Percentiles rank a stretch among this genome's conserved stretches.
These are phyloP conservation scores for Eonycteris spelaea DNA, from an alignment of 2,113 vertebrate genomes.

Conservation along the genomic window DNA sequence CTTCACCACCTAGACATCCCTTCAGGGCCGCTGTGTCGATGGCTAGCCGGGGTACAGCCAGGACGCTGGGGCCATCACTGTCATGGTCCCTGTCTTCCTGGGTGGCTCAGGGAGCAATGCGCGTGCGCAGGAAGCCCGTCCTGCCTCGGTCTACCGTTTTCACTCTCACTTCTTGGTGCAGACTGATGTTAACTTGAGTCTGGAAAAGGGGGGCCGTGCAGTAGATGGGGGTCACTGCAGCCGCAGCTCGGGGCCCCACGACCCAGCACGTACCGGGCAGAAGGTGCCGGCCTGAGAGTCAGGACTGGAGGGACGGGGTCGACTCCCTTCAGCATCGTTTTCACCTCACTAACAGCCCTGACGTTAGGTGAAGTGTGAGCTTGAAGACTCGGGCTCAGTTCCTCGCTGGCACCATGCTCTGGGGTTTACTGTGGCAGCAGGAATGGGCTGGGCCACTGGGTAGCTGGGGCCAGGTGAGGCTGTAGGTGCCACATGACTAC, in stretches of 20 bases:
- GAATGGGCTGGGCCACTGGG: not conserved
- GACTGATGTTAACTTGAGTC: not conserved
- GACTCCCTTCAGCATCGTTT: not conserved
- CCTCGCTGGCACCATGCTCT: not conserved
- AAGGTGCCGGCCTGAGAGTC: fast-evolving
- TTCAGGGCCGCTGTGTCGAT: not conserved
- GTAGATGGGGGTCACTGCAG: not conserved
- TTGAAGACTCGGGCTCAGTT: fast-evolving
- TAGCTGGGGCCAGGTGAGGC: not conserved
- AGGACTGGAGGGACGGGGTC: not conserved
- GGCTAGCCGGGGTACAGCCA: not conserved
- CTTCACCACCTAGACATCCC: fast-evolving
- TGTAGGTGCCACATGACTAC: not conserved
- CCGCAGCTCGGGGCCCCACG: fast-evolving
- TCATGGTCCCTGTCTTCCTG: not conserved
- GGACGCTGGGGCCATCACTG: not conserved
- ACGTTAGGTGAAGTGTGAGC: not conserved
- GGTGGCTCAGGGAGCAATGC: fast-evolving
- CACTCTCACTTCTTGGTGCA: not conserved
- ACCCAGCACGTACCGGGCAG: fast-evolving
- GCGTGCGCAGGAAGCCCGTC: not conserved
- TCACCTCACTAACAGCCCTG: not conserved
- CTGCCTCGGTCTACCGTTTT: not conserved
- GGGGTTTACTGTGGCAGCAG: not conserved
- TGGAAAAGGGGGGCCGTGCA: not conserved